phyloP scores from a whole-genome alignment of 2,888 invertebrate species.

The Eulithis testata region DNA sequence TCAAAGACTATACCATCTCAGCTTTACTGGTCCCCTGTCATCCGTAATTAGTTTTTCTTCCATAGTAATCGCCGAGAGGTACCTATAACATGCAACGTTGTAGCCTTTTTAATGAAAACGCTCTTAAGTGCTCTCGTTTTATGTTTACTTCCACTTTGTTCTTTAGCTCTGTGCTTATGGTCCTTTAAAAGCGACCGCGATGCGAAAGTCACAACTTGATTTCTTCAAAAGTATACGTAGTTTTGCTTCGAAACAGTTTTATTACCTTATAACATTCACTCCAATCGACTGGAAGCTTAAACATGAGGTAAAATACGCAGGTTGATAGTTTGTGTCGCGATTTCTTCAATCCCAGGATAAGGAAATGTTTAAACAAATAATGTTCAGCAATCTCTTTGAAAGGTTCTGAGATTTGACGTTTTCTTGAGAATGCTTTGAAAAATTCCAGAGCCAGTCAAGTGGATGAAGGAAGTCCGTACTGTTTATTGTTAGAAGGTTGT shows the following conservation, averaged over 20 bases:
- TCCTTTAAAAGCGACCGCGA: constrained; percentile 56
- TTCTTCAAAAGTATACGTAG: constrained; percentile 50
- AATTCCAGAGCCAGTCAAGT: constrained; percentile 54
- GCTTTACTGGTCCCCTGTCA: constrained; percentile 62
- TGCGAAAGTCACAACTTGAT: constrained; percentile 58
- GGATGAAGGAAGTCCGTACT: constrained; percentile 50
- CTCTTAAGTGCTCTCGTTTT: constrained; percentile 76
- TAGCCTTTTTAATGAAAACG: constrained; percentile 77
- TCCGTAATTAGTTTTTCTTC: constrained; percentile 77
- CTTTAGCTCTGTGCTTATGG: constrained; percentile 64
- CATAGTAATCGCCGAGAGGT: constrained; percentile 68
- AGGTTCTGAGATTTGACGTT: constrained; percentile 53
- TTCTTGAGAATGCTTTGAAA: constrained; percentile 59
- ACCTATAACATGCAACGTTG: constrained; percentile 77
- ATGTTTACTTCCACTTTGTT: constrained; percentile 77
- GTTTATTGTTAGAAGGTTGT: constrained; percentile 53
- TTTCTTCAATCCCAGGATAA: constrained; percentile 40
- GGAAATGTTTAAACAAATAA: constrained; percentile 49
- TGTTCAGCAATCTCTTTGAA: constrained; percentile 49
- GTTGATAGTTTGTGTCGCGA: constrained; percentile 37
- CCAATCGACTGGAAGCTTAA: constrained; percentile 36
- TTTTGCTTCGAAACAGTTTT: constrained; percentile 41
- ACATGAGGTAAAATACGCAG: constrained; percentile 36
- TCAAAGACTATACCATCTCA: constrained; percentile 45
- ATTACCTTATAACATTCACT: constrained; percentile 41